Evolutionary conservation across 2,113 vertebrate genomes (phyloP).

Genomic region (Leptocoma aspasia): DNA sequence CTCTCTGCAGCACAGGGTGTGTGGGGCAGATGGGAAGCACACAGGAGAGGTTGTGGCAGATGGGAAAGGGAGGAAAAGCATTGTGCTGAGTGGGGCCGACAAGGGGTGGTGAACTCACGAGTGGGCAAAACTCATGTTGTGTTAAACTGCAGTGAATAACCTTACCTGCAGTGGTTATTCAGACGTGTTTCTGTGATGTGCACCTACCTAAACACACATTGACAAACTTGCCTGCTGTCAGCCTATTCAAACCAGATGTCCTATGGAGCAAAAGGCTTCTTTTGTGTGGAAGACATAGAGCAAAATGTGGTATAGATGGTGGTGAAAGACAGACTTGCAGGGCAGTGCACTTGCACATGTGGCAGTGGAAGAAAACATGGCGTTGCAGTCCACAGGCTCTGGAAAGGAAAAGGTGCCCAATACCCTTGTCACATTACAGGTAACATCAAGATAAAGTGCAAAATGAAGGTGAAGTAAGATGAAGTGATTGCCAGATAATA

Average conservation of each 20-base stretch:
- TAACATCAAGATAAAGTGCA: neutral
- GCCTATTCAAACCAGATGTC: neutral
- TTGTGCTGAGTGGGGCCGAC: accelerated
- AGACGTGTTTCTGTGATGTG: accelerated
- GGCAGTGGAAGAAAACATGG: neutral
- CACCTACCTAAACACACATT: neutral
- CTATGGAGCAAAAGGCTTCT: neutral
- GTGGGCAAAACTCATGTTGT: accelerated
- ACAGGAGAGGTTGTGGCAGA: accelerated
- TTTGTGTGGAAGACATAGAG: neutral
- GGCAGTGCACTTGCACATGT: neutral
- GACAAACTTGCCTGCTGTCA: neutral
- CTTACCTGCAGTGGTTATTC: neutral
- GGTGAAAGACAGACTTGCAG: neutral
- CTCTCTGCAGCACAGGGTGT: neutral
- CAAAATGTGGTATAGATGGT: neutral
- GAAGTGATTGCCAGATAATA: neutral
- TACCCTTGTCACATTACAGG: neutral
- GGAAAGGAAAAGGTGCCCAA: neutral
- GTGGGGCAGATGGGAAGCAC: neutral
- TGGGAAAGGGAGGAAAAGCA: neutral
- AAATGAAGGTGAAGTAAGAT: neutral
- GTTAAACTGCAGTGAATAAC: neutral
- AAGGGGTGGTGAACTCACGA: neutral
- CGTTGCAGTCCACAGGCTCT: neutral